phyloP scores from a whole-genome alignment of 2,113 vertebrate genomes.

The Oceanodroma tethys region DNA sequence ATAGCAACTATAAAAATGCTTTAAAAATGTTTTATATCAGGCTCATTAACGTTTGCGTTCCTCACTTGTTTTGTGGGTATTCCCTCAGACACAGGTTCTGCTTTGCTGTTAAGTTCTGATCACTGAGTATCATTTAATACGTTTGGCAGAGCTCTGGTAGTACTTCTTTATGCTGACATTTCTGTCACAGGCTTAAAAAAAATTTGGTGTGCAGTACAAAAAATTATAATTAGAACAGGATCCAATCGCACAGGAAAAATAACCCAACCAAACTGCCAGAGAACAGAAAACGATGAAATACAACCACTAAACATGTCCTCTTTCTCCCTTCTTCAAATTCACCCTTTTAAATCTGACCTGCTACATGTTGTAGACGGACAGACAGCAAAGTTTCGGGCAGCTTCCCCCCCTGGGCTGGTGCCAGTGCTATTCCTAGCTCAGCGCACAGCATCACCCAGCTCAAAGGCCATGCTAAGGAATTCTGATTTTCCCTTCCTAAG shows the following conservation, averaged over 20 bases:
- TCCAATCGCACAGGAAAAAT: background rate
- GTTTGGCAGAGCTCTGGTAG: background rate
- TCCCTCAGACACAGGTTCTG: conserved; percentile 65
- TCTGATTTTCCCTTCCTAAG: conserved; percentile 9
- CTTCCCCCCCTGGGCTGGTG: background rate
- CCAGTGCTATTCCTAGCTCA: conserved; percentile 1
- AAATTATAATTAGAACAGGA: background rate
- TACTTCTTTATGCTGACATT: background rate
- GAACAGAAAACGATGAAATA: background rate
- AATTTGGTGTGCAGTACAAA: background rate
- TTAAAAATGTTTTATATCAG: conserved; percentile 76
- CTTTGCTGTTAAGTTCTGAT: conserved; percentile 66
- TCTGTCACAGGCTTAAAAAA: conserved; percentile 13
- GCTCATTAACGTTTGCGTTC: conserved; percentile 76
- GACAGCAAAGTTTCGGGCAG: background rate
- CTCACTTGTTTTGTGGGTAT: conserved; percentile 68
- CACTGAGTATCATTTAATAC: background rate
- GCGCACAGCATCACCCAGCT: background rate
- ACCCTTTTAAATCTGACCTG: background rate
- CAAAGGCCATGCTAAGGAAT: conserved; percentile 3
- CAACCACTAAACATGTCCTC: background rate
- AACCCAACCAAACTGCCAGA: background rate
- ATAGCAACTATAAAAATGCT: conserved; percentile 83
- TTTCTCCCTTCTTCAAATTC: conserved; percentile 1
- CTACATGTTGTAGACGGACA: background rate